phyloP scores from a whole-genome alignment of 2,888 invertebrate genomes.

The Nezara viridula region DNA sequence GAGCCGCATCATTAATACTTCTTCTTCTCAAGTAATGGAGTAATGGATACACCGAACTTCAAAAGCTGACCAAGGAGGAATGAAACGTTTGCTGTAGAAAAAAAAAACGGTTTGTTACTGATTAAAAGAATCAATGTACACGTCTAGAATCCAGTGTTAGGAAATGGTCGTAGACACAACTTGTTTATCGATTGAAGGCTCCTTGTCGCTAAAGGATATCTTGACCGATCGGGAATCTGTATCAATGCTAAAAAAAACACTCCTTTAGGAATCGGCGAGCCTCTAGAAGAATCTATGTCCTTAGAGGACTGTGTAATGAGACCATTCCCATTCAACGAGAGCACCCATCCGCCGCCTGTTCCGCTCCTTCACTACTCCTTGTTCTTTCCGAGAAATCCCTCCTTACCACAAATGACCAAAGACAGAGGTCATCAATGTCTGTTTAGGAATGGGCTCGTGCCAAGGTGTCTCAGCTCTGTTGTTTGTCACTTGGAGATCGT shows the following conservation, averaged over 20 bases:
- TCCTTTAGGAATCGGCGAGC: neutral
- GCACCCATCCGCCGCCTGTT: neutral
- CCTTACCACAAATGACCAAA: neutral
- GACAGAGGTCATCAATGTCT: neutral
- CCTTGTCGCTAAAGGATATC: neutral
- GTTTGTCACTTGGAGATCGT: neutral
- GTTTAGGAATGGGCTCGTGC: neutral
- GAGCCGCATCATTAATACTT: neutral
- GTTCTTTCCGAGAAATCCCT: neutral
- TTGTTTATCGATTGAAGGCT: neutral
- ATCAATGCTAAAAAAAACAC: neutral
- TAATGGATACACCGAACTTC: neutral
- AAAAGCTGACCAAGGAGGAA: neutral
- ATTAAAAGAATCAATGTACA: neutral
- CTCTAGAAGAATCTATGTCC: neutral
- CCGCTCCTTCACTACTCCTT: neutral
- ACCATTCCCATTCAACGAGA: neutral
- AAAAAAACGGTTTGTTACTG: neutral
- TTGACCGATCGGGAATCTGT: neutral
- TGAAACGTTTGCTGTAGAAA: neutral
- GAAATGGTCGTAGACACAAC: neutral
- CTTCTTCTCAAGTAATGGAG: neutral
- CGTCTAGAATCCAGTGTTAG: neutral
- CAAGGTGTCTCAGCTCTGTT: neutral
- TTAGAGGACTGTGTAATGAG: slow-evolving; percentile 5